Evolutionary conservation across 2,888 invertebrate genomes (phyloP).

Genomic region (Nezara viridula): DNA sequence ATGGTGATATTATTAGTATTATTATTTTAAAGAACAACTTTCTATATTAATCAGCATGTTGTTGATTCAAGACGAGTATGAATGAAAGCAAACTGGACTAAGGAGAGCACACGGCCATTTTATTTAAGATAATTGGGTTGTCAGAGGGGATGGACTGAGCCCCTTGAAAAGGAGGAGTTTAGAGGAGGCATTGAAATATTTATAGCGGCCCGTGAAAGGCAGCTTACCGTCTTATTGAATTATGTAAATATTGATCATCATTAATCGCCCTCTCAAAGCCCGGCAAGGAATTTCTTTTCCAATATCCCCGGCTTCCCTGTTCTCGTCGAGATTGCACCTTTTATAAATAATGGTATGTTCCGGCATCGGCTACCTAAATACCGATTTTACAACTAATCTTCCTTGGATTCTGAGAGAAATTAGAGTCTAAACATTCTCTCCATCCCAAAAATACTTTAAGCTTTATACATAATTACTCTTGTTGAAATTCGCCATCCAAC

Average conservation of each 20-base stretch:
- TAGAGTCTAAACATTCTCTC: neutral
- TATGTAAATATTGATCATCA: conserved; percentile 53
- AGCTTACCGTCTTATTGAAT: conserved; percentile 45
- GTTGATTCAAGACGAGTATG: neutral
- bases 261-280: conserved; percentile 22
- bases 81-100: neutral
- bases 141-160: conserved; percentile 1
- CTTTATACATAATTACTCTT: no score
- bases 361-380: neutral
- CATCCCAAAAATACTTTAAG: no score
- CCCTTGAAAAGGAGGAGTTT: conserved; percentile 21
- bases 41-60: neutral
- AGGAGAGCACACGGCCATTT: neutral
- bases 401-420: neutral
- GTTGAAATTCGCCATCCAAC: no score
- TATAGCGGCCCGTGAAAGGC: conserved; percentile 19
- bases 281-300: neutral
- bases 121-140: conserved; percentile 28
- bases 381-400: neutral
- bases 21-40: no score
- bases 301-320: conserved; percentile 1
- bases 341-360: neutral
- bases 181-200: conserved; percentile 50
- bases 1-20: no score
- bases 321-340: conserved; percentile 1